Conservation (phyloP, 2,888 invertebrate species). For the Eupithecia pulchellata region DNA sequence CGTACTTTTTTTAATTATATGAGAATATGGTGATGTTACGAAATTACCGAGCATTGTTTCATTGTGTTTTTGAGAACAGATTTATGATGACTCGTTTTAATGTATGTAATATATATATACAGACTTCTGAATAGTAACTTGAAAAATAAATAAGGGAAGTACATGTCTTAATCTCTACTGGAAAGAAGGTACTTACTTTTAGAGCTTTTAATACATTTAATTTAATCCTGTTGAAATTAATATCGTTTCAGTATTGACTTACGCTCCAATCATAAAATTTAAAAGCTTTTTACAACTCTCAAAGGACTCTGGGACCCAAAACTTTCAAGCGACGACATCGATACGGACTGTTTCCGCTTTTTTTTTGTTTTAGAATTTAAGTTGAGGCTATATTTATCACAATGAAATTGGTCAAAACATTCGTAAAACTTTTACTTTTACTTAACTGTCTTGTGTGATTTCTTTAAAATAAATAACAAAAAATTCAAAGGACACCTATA, state of each 20-base stretch:
- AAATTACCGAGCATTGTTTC: not conserved
- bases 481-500: not conserved
- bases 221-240: not conserved
- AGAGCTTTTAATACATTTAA: not conserved
- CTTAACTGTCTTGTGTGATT: not conserved
- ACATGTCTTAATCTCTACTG: not conserved
- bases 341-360: not conserved
- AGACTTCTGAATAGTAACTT: not conserved
- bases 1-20: not conserved
- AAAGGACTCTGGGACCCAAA: not conserved
- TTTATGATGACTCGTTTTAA: not conserved
- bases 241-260: not conserved
- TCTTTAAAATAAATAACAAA: not conserved
- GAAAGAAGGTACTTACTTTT: not conserved
- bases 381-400: not conserved
- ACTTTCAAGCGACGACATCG: not conserved
- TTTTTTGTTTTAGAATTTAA: not conserved
- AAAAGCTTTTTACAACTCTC: slow-evolving; percentile 19
- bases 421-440: not conserved
- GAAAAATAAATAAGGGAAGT: not conserved
- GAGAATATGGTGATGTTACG: not conserved
- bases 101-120: not conserved
- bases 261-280: slow-evolving; percentile 18
- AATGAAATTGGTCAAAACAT: not conserved
- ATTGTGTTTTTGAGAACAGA: not conserved